Base-by-base conservation (phyloP, 2,888 invertebrate genomes). In the Anthophora plumipes region DNA sequence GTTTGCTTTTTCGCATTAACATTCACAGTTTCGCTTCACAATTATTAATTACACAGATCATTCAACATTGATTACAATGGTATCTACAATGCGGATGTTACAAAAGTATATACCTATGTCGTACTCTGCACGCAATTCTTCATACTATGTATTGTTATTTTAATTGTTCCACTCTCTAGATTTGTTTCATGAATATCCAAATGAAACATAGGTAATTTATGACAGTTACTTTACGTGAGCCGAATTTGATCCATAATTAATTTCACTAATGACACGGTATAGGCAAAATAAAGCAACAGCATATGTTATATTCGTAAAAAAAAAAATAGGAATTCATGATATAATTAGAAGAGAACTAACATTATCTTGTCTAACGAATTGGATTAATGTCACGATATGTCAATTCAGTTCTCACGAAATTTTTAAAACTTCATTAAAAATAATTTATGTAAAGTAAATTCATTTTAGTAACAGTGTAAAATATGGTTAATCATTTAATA, bases 51-150 rank as follows among this genome's bases (percentile, higher is more conserved):
- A 79, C 61, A 79, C 68, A 41, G 43, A 74, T 72, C 71, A 75
- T 52, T 75, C 71, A 67, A 76, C 64, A 68, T 67, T 52, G 69
- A 50, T 64, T 70, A 79, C 46, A 55, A 84, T 84, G 77, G 46
- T 87, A 87, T 87, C 87, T 87, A 87, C 87, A 87, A 87, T 87
- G 85, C 77, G 55, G 77, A 83, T 87, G 83, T 79, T 86, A 87
- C 59, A 87, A 87, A 87, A 85, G 77, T 86, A 81, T 74, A 61
- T n/a, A n/a, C n/a, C n/a, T n/a, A n/a, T n/a, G n/a, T 82, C 70
- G 59, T 60, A 69, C 31, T 75, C 68, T 85, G 46, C 48, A 59
- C 73, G 48, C 43, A 69, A 64, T 25, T 79, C 48, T 66, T 78
- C 48, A n/a, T 61, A 37, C 60, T 41, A 48, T 48, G 41, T 25